Base-by-base conservation (phyloP, 2,888 invertebrate genomes). In the Biston stratarius region DNA sequence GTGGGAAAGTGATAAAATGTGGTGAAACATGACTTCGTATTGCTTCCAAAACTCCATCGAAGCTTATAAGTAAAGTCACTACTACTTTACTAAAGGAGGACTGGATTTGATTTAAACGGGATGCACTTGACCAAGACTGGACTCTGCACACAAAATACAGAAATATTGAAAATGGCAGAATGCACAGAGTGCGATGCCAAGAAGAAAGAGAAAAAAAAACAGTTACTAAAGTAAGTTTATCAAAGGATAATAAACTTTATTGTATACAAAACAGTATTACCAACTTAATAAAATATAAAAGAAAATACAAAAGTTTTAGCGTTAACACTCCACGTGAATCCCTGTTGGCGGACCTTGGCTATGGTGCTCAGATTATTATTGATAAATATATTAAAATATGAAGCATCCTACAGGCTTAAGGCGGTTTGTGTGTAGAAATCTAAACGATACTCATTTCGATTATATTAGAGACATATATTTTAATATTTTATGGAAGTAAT, bases 401-500 rank as follows among this genome's bases (percentile, higher is more conserved):
- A 67, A 62, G 48, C 62, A 58, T 67, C 67, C 62, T 61, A 79
- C 78, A 74, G 75, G 71, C 75, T 74, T 74, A 72, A 68, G 62
- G 75, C 76, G 74, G 74, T 74, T 73, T 58, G 67, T 71, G 74
- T 76, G 73, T 78, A 75, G 77, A 79, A 80, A 77, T 80, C 75
- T 74, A 80, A 78, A 79, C 74, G 80, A 80, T 78, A 79, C 79
- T 82, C 77, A 62, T 77, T 73, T 69, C 66, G 64, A 68, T 71
- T 68, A 68, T 61, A 64, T 49, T 65, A 70, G 70, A 72, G 70
- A 74, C 64, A 71, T 73, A 67, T 70, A 69, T 67, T 72, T 73
- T 68, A 62, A 63, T 71, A 71, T 70, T 62, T 61, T 67, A 63
- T 70, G 72, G 69, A 71, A 71, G 70, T 71, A 70, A 76, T 74